Evolutionary conservation across 2,113 vertebrate genomes (phyloP).

Genomic region (Cynocephalus volans): DNA sequence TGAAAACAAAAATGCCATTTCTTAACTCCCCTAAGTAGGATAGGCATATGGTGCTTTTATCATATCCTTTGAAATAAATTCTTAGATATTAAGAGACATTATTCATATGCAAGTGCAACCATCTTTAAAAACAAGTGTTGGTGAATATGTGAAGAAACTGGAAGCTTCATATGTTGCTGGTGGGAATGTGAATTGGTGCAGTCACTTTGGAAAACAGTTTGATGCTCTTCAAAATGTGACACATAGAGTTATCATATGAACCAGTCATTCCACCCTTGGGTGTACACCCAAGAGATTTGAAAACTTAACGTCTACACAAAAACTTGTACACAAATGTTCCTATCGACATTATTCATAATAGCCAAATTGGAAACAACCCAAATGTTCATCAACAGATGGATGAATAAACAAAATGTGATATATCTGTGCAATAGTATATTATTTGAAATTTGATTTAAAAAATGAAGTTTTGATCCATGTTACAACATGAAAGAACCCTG

Average conservation of each 20-base stretch:
- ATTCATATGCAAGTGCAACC: neutral
- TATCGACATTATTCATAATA: neutral
- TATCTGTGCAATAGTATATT: neutral
- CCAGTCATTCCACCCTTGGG: neutral
- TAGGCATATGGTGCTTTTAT: neutral
- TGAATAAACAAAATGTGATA: neutral
- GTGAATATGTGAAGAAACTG: neutral
- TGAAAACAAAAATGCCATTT: accelerated
- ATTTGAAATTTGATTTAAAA: neutral
- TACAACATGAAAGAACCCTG: neutral
- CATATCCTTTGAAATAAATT: neutral
- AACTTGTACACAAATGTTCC: neutral
- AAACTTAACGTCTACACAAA: neutral
- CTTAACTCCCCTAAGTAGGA: neutral
- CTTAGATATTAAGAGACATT: neutral
- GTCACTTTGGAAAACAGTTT: neutral
- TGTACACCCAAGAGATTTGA: neutral
- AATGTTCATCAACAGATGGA: neutral
- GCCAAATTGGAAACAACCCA: constrained; percentile 26
- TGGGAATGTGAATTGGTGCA: neutral
- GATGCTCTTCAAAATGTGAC: neutral
- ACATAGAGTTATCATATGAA: too few species aligned
- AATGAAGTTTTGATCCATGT: neutral
- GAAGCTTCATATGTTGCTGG: too few species aligned
- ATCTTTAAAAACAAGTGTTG: neutral